Percentiles rank a stretch among this genome's conserved stretches.
Conservation (phyloP, 2,888 invertebrate genomes). For the Epirrhoe alternata region DNA sequence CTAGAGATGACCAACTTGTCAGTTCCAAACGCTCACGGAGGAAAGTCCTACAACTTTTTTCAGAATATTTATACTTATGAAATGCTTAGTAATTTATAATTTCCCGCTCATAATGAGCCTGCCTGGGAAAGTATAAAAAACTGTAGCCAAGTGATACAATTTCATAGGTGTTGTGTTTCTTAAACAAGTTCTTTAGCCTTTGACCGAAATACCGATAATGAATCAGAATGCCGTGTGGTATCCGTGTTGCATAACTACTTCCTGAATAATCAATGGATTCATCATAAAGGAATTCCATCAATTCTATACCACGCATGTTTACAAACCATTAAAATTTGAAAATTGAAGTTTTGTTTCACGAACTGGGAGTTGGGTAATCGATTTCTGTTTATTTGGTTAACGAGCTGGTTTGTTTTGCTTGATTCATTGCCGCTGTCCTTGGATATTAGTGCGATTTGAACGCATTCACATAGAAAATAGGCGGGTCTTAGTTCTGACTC, state of each 20-base stretch:
- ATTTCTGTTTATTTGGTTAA: slow-evolving; percentile 35
- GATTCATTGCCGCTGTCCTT: slow-evolving; percentile 26
- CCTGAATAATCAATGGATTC: slow-evolving; percentile 25
- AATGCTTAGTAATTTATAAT: too few species aligned
- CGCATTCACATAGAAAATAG: slow-evolving; percentile 11
- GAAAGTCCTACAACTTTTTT: too few species aligned
- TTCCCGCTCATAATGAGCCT: too few species aligned
- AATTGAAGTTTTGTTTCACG: slow-evolving; percentile 25
- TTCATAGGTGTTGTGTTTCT: not conserved
- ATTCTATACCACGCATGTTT: slow-evolving; percentile 31
- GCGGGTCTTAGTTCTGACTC: not conserved
- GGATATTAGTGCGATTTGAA: slow-evolving; percentile 15
- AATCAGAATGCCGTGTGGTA: not conserved
- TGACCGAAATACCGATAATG: not conserved
- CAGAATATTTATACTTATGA: too few species aligned
- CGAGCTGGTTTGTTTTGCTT: slow-evolving; percentile 32
- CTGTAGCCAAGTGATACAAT: too few species aligned
- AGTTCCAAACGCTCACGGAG: too few species aligned
- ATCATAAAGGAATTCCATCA: slow-evolving; percentile 35
- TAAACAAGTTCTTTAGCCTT: not conserved
- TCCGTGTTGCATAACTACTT: not conserved
- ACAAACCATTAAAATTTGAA: slow-evolving; percentile 27
- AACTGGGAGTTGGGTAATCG: slow-evolving; percentile 30
- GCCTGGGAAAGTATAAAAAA: too few species aligned
- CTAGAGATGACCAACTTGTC: too few species aligned